phyloP scores from a whole-genome alignment of 1,140 invertebrate species.

The Neodiprion fabricii region DNA sequence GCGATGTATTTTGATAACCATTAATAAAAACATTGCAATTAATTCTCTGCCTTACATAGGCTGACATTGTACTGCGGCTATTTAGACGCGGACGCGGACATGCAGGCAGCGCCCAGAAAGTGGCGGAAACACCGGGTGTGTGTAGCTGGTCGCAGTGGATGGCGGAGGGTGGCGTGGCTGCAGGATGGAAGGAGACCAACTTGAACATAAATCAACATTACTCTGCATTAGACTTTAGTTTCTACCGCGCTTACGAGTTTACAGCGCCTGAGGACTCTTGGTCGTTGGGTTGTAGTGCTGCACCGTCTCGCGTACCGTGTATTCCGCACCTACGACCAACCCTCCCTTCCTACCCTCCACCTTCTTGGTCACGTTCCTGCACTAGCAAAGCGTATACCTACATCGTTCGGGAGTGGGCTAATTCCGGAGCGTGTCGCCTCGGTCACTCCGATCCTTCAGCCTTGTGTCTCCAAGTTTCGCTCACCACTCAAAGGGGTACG shows the following conservation, averaged over 20 bases:
- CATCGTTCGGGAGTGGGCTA: too few relatives aligned
- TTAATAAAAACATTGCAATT: too few relatives aligned
- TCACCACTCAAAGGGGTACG: too few relatives aligned
- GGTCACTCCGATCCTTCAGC: not conserved
- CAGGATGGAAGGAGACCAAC: slow-evolving; percentile 42
- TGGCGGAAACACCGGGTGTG: slow-evolving; percentile 3
- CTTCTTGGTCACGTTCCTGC: too few relatives aligned
- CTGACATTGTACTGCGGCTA: too few relatives aligned
- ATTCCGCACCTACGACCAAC: too few relatives aligned
- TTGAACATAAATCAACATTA: slow-evolving; percentile 60
- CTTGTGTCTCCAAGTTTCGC: not conserved
- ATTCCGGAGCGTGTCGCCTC: not conserved
- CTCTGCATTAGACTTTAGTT: slow-evolving; percentile 60
- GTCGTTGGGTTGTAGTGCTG: not conserved
- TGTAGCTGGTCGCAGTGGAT: not conserved
- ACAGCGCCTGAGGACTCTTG: not conserved
- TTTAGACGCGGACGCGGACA: too few relatives aligned
- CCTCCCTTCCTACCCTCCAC: too few relatives aligned
- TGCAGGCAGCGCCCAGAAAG: too few relatives aligned
- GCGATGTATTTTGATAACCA: too few relatives aligned
- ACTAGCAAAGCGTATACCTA: too few relatives aligned
- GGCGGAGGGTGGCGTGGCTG: slow-evolving; percentile 4
- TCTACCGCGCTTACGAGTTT: slow-evolving; percentile 17
- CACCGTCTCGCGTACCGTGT: not conserved
- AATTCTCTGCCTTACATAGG: too few relatives aligned